Conservation (phyloP, 1,140 invertebrate species). For the Ruditapes philippinarum region DNA sequence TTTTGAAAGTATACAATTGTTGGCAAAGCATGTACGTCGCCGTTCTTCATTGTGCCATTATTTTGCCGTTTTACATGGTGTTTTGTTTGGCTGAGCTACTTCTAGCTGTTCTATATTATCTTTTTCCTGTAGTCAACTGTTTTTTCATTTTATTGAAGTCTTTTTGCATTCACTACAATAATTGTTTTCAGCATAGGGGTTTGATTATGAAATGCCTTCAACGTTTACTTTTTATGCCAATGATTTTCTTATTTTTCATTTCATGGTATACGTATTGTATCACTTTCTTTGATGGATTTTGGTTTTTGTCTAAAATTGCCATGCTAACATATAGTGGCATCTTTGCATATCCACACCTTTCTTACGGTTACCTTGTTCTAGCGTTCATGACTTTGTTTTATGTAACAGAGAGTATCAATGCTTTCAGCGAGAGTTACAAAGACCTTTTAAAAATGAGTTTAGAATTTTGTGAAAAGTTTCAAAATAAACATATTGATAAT, state of each 20-base stretch:
- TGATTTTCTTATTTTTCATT: slow-evolving; percentile 5
- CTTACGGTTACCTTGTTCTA: slow-evolving; percentile 62
- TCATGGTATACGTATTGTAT: slow-evolving; percentile 52
- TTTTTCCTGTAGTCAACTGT: slow-evolving; percentile 33
- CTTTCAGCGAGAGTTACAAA: slow-evolving; percentile 37
- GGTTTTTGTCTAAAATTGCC: slow-evolving; percentile 32
- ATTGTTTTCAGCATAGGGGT: background rate
- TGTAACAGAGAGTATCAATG: slow-evolving; percentile 26
- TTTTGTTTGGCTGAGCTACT: background rate
- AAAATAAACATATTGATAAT: background rate
- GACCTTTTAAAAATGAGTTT: background rate
- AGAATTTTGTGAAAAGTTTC: background rate
- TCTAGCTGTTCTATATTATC: background rate
- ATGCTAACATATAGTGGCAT: slow-evolving; percentile 60
- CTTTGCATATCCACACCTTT: slow-evolving; percentile 47
- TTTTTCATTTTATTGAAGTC: slow-evolving; percentile 32
- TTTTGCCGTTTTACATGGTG: slow-evolving; percentile 5
- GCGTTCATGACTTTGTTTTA: slow-evolving; percentile 30
- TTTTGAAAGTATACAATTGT: background rate
- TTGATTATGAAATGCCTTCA: background rate
- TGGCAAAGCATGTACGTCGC: no score
- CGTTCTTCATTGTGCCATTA: background rate
- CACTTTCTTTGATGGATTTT: slow-evolving; percentile 55
- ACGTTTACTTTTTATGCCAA: background rate
- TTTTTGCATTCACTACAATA: background rate